phyloP scores from a whole-genome alignment of 2,113 vertebrate species.

The Osmerus eperlanus region DNA sequence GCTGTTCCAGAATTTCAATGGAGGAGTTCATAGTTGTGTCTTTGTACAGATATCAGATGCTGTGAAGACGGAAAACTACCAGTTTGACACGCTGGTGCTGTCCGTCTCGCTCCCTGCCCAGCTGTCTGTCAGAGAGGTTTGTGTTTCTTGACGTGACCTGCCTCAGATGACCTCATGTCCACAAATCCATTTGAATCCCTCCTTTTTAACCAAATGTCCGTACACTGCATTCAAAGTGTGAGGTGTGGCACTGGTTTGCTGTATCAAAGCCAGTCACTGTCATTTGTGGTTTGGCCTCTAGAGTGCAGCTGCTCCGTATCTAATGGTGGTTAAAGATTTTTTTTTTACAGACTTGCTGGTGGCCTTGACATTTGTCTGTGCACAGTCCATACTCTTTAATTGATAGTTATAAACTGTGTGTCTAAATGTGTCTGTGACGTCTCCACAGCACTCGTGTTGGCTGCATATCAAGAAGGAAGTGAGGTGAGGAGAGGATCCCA shows the following conservation, averaged over 20 bases:
- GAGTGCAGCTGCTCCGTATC: neutral
- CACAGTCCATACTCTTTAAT: neutral
- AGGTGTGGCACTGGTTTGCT: neutral
- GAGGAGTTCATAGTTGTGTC: neutral
- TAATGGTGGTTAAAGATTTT: neutral
- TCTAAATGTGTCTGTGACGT: neutral
- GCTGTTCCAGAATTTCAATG: too few species aligned
- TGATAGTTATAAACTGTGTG: neutral
- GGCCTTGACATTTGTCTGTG: neutral
- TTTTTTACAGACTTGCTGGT: neutral
- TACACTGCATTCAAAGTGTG: neutral
- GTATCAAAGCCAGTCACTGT: neutral
- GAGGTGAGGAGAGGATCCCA: slow-evolving; percentile 73
- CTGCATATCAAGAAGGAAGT: slow-evolving; percentile 88
- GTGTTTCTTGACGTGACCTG: slow-evolving; percentile 23
- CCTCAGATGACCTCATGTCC: neutral
- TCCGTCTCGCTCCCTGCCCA: slow-evolving; percentile 93
- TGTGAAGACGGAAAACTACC: slow-evolving; percentile 77
- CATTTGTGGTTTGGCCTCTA: slow-evolving; percentile 1
- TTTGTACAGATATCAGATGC: slow-evolving; percentile 79
- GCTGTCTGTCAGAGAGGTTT: slow-evolving; percentile 92
- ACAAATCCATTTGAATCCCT: neutral
- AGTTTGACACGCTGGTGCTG: slow-evolving; percentile 85
- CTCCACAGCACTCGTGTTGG: slow-evolving; percentile 85
- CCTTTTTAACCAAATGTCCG: too few species aligned